phyloP scores from a whole-genome alignment of 2,888 invertebrate species.

The Isotomurus palustris region DNA sequence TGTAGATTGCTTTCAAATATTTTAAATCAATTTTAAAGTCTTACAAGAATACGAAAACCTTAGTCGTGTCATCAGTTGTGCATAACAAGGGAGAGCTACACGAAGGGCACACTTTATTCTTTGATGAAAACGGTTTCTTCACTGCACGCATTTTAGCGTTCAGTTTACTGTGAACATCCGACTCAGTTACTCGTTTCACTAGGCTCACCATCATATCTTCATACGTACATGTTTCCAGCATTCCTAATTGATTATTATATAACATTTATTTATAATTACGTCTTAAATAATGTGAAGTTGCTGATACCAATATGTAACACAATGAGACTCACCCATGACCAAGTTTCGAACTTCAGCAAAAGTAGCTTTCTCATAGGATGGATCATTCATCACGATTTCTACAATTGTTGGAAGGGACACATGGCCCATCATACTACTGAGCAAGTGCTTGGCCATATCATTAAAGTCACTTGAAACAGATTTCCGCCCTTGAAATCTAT shows the following conservation, averaged over 20 bases:
- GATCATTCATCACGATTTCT: slow-evolving; percentile 53
- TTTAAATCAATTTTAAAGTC: slow-evolving; percentile 1
- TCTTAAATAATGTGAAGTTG: neutral
- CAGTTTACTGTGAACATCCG: slow-evolving; percentile 61
- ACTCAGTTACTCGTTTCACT: slow-evolving; percentile 62
- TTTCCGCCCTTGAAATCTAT: slow-evolving; percentile 48
- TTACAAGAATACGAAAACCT: too few species aligned
- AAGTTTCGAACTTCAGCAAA: slow-evolving; percentile 56
- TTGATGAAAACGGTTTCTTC: slow-evolving; percentile 38
- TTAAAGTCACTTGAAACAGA: slow-evolving; percentile 49
- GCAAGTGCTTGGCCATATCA: slow-evolving; percentile 53
- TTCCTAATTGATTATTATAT: slow-evolving; percentile 61
- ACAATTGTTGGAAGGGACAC: slow-evolving; percentile 55
- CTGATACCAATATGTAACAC: neutral
- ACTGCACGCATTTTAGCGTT: slow-evolving; percentile 31
- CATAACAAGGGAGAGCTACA: slow-evolving; percentile 30
- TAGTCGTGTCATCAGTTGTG: too few species aligned
- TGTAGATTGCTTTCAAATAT: neutral
- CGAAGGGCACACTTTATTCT: slow-evolving; percentile 34
- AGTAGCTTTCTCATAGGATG: slow-evolving; percentile 55
- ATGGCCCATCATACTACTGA: slow-evolving; percentile 57
- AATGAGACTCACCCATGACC: slow-evolving; percentile 51
- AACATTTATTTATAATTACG: too few species aligned
- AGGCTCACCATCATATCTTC: slow-evolving; percentile 67
- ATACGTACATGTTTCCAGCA: slow-evolving; percentile 70